Conservation (phyloP, 53 echinoderm and acorn worm genomes). For the Hippasteria phrygiana region DNA sequence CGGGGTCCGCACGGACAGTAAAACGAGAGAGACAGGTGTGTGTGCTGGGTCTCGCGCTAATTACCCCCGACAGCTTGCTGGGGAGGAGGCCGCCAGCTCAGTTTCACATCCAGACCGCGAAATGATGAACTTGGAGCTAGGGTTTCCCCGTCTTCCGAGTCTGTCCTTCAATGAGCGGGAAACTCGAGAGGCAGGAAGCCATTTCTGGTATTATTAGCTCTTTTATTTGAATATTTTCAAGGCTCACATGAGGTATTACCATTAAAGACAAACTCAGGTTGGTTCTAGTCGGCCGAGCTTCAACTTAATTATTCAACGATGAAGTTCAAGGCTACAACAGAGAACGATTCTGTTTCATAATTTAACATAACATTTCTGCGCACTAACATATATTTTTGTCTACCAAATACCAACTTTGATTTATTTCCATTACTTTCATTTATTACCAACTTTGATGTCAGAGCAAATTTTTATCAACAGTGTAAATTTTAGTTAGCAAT, state of each 20-base stretch:
- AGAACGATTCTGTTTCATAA: no score
- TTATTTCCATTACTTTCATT: no score
- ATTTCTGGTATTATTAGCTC: no score
- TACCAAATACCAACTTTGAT: no score
- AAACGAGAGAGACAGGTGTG: constrained; percentile 43
- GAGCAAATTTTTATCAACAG: no score
- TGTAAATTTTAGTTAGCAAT: no score
- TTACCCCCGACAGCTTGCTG: constrained; percentile 36
- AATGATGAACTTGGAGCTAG: constrained; percentile 51
- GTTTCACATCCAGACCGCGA: constrained; percentile 35
- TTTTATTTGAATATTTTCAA: no score
- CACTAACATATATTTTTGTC: no score
- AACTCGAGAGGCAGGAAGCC: background rate
- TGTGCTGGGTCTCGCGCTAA: constrained; percentile 25
- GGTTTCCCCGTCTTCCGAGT: constrained; percentile 7
- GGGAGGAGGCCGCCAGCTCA: constrained; percentile 31
- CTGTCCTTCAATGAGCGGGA: background rate
- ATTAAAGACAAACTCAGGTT: background rate
- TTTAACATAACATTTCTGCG: no score
- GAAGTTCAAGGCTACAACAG: background rate
- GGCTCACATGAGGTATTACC: background rate
- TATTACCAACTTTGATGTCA: no score
- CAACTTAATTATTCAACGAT: background rate
- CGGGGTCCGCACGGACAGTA: background rate
- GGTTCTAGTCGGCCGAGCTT: background rate